A percentile compares a stretch with the other conserved stretches of the same genome.
Conservation (phyloP, 1,140 invertebrate genomes). For the Gonatopus flavifemur region DNA sequence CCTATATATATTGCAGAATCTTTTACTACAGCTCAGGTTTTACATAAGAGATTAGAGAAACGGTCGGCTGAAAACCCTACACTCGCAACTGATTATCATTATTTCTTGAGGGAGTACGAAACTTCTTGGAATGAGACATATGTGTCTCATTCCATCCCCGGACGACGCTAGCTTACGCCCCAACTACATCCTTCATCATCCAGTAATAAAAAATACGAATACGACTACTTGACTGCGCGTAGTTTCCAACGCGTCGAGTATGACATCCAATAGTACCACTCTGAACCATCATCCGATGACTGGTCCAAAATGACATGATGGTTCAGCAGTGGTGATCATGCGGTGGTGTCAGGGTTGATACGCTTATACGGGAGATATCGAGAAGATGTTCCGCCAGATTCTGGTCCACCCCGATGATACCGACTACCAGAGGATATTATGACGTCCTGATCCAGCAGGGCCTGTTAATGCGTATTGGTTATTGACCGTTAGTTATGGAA, state of each 20-base stretch:
- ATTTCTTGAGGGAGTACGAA: not conserved
- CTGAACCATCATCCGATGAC: conserved; percentile 2
- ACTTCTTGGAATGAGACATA: not conserved
- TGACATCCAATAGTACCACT: not conserved
- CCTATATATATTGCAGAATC: too few species aligned
- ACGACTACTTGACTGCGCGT: conserved; percentile 1
- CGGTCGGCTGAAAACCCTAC: too few species aligned
- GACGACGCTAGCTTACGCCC: not conserved
- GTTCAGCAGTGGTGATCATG: not conserved
- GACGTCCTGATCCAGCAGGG: too few species aligned
- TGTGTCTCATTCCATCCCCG: not conserved
- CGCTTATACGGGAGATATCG: not conserved
- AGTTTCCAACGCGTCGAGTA: conserved; percentile 2
- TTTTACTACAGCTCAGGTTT: too few species aligned
- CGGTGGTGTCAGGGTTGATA: not conserved
- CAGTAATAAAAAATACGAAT: not conserved
- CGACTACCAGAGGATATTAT: too few species aligned
- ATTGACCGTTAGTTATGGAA: not conserved
- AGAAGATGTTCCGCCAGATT: conserved; percentile 6
- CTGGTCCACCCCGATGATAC: not conserved
- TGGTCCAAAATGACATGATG: conserved; percentile 6
- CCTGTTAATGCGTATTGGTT: not conserved
- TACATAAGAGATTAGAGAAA: too few species aligned
- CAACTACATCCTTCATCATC: conserved; percentile 6
- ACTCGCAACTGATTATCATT: not conserved